Conservation (phyloP, 2,888 invertebrate species). For the Noctua janthe region DNA sequence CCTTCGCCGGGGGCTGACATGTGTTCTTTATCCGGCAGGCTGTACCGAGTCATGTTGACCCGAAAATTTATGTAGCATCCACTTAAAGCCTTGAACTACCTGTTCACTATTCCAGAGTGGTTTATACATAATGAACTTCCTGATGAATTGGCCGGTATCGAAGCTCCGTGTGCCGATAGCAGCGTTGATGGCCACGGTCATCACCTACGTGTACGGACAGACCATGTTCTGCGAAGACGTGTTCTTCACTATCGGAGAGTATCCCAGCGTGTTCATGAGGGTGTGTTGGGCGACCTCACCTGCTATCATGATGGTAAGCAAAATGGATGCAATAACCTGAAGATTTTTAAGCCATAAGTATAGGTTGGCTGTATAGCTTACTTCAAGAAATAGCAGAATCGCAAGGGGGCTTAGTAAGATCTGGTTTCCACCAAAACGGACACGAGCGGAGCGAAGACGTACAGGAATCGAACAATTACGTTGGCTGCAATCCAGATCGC, state of each 20-base stretch:
- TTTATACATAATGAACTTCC: constrained; percentile 80
- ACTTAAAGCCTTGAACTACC: not conserved
- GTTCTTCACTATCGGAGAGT: constrained; percentile 83
- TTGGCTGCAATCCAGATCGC: not conserved
- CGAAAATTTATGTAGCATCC: not conserved
- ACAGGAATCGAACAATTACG: not conserved
- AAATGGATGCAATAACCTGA: not conserved
- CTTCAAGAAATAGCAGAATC: not conserved
- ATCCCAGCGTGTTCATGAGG: constrained; percentile 82
- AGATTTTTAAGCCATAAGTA: not conserved
- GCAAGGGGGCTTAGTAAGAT: not conserved
- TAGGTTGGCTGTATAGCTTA: too few relatives aligned
- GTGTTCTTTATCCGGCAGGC: too few relatives aligned
- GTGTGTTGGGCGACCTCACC: constrained; percentile 85
- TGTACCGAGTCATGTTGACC: not conserved
- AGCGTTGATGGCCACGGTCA: constrained; percentile 69
- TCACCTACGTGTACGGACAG: constrained; percentile 84
- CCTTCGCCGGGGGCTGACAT: too few relatives aligned
- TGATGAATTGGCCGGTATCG: constrained; percentile 82
- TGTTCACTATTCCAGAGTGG: constrained; percentile 76
- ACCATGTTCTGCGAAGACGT: constrained; percentile 85
- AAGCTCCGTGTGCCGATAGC: constrained; percentile 78
- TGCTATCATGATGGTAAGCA: constrained; percentile 75
- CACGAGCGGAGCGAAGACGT: not conserved
- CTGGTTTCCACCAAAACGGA: not conserved